Evolutionary conservation across 2,888 invertebrate species (phyloP).

Genomic region (Erebia epiphron): DNA sequence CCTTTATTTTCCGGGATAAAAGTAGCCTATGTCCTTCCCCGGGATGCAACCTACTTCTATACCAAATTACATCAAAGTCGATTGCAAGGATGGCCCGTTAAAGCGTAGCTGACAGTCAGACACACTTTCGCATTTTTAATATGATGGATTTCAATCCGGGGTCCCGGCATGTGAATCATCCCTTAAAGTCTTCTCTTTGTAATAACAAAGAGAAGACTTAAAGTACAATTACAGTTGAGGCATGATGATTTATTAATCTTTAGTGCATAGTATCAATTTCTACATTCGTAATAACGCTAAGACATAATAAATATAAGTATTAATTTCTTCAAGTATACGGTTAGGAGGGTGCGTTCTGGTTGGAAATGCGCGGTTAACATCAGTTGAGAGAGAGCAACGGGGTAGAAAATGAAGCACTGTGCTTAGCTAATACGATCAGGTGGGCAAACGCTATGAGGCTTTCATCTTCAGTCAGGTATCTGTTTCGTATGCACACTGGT

Average conservation of each 20-base stretch:
- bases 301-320: conserved; percentile 48
- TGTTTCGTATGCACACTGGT: conserved; percentile 49
- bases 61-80: too few relatives aligned
- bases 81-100: too few relatives aligned
- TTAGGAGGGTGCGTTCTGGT: conserved; percentile 67
- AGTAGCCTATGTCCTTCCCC: too few relatives aligned
- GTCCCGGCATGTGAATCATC: too few relatives aligned
- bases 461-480: conserved; percentile 79
- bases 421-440: conserved; percentile 80
- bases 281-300: conserved; percentile 30
- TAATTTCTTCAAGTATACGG: conserved; percentile 57
- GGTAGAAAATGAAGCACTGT: conserved; percentile 76
- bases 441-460: conserved; percentile 77
- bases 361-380: conserved; percentile 70
- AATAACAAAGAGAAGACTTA: too few relatives aligned
- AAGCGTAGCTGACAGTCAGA: too few relatives aligned
- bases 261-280: neutral
- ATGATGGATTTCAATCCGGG: too few relatives aligned
- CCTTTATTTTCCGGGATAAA: too few relatives aligned
- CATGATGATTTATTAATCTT: neutral
- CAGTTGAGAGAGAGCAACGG: conserved; percentile 71
- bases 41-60: too few relatives aligned
- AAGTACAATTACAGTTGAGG: too few relatives aligned
- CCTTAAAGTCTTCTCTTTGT: too few relatives aligned
- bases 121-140: too few relatives aligned